phyloP scores from a whole-genome alignment of 2,113 vertebrate species.

The Gymnogyps californianus region DNA sequence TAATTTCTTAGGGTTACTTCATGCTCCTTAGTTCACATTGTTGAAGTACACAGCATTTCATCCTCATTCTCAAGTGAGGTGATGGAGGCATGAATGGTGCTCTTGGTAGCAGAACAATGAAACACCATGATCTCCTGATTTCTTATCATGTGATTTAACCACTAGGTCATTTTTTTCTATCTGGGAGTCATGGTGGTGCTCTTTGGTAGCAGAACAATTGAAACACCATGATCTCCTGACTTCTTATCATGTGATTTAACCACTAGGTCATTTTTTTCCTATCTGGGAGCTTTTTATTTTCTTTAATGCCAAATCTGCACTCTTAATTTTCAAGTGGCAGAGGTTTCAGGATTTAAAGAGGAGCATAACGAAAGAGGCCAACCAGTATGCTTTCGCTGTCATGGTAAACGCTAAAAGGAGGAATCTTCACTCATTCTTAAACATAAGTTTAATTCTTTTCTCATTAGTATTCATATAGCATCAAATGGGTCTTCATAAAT shows the following conservation, averaged over 20 bases:
- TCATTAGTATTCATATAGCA: slow-evolving; percentile 29
- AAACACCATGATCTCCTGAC: not conserved
- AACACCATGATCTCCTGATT: not conserved
- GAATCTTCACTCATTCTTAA: not conserved
- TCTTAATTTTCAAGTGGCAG: not conserved
- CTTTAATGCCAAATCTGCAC: not conserved
- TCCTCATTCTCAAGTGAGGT: not conserved
- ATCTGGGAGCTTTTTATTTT: not conserved
- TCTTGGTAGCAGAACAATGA: not conserved
- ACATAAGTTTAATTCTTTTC: not conserved
- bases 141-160: not conserved
- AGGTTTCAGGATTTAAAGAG: not conserved
- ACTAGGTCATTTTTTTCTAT: not conserved
- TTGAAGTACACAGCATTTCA: not conserved
- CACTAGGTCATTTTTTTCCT: not conserved
- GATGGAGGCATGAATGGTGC: not conserved
- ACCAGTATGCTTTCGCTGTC: not conserved
- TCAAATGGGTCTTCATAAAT: not conserved
- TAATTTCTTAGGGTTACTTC: not conserved
- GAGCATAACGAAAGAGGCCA: not conserved
- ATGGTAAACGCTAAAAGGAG: not conserved
- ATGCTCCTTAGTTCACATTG: not conserved
- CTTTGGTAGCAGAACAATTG: not conserved
- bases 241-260: not conserved
- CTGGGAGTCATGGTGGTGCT: not conserved